Base-by-base conservation (phyloP, 53 echinoderm and acorn worm species). In the Stichopus horrens region DNA sequence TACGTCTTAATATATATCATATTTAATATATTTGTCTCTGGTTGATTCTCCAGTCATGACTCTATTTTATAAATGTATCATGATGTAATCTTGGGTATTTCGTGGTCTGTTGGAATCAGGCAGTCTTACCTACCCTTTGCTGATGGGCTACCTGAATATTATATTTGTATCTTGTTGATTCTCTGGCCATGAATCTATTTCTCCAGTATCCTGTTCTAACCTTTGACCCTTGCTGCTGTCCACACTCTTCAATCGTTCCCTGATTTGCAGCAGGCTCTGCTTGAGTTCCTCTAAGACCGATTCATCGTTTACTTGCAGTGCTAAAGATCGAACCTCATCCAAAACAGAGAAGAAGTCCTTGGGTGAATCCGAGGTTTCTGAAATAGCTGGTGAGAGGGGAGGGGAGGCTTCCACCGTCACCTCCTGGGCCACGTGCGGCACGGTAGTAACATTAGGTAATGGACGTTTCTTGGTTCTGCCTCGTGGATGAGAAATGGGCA, bases 401-500 rank as follows among this genome's bases (percentile, higher is more conserved):
- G 85, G 85, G 5, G 85, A 85, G 6, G 85, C 65, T 52, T 53
- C 85, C 11, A 85, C 85, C 23, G 85, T 85, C 66, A 85, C 85
- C 52, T 85, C 85, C 37, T 85, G 85, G 66, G 65, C 85, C 16
- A 85, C 85, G 9, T 23, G 58, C 66, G 85, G 85, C 52, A 85
- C 85, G 8, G 57, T 85, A 13, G 85, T 85, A 53, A 85, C 85
- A 21, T 67, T 66, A 1, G 81, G 81, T 8, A 81, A 22, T 65
- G 52, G 52, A 67, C 18, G 23, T 16, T 85, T 85, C 37, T 18
- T 67, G 21, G 22, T 58, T 85, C 67, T 85, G 7, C 67, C 23
- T 23, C 85, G 85, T 18, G 37, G 85, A 58, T 63, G 66, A 21
- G 71, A 22, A 5, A 21, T 52, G 20, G 85, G 85, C 7, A 85